Percentiles rank a stretch among this genome's conserved stretches.
phyloP scores from a whole-genome alignment of 2,113 vertebrate genomes.

The Apteryx mantelli region DNA sequence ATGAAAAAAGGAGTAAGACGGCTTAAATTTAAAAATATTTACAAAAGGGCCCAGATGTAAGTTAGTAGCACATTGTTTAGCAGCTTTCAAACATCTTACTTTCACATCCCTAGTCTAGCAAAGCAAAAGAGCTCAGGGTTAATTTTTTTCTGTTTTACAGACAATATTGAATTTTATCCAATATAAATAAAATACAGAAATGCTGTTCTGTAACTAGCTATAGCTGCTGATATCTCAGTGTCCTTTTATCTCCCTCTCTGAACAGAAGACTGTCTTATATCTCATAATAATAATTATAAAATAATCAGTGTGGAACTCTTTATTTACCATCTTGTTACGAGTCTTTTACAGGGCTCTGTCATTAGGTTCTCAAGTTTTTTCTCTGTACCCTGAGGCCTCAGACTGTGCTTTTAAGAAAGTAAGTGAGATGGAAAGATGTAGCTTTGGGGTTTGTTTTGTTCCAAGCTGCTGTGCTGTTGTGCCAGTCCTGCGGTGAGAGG shows the following conservation, averaged over 20 bases:
- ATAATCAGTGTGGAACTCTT: background rate
- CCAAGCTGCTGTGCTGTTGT: background rate
- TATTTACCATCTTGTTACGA: background rate
- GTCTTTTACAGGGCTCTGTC: too few relatives aligned
- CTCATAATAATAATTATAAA: fast-evolving
- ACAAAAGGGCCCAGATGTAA: background rate
- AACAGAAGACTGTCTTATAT: fast-evolving
- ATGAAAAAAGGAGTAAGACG: too few relatives aligned
- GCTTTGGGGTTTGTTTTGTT: background rate
- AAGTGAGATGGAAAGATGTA: background rate
- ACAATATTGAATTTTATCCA: background rate
- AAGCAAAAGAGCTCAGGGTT: background rate
- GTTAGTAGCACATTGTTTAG: background rate
- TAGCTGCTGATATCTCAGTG: background rate
- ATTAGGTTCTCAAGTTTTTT: background rate
- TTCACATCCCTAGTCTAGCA: background rate
- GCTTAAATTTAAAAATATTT: too few relatives aligned
- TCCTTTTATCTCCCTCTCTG: background rate
- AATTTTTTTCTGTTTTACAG: background rate
- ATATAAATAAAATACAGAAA: fast-evolving
- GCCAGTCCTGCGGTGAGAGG: too few relatives aligned
- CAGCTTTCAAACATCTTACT: background rate
- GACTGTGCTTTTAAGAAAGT: background rate
- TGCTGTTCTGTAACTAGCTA: background rate
- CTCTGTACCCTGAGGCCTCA: fast-evolving